Evolutionary conservation across 1,140 invertebrate genomes (phyloP).

Genomic region (Babylonia areolata): DNA sequence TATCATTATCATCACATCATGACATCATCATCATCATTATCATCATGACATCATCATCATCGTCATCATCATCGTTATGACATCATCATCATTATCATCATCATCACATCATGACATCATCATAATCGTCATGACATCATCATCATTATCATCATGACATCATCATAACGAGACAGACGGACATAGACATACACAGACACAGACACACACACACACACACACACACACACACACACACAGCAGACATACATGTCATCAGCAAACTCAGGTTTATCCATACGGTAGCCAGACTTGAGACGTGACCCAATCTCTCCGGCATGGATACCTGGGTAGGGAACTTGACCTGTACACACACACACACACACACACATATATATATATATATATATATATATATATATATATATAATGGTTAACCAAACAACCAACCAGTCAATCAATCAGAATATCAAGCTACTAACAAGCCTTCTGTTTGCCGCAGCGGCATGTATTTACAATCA

Average conservation of each 20-base stretch:
- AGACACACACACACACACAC: background rate
- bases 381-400: background rate
- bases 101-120: too few relatives aligned
- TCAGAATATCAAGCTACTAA: background rate
- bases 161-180: background rate
- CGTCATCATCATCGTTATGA: background rate
- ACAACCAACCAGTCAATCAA: background rate
- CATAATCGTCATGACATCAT: too few relatives aligned
- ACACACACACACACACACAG: background rate
- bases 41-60: background rate
- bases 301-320: slow-evolving; percentile 85
- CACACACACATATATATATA: too few relatives aligned
- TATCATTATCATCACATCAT: background rate
- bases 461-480: background rate
- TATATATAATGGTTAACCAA: background rate
- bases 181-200: background rate
- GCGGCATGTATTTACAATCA: too few relatives aligned
- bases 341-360: too few relatives aligned
- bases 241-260: slow-evolving; percentile 58
- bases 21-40: background rate
- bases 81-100: too few relatives aligned
- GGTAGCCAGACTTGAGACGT: slow-evolving; percentile 50
- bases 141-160: background rate
- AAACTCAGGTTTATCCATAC: slow-evolving; percentile 56
- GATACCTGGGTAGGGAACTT: slow-evolving; percentile 87